Conservation (phyloP, 2,113 vertebrate genomes). For the Malurus elegans region DNA sequence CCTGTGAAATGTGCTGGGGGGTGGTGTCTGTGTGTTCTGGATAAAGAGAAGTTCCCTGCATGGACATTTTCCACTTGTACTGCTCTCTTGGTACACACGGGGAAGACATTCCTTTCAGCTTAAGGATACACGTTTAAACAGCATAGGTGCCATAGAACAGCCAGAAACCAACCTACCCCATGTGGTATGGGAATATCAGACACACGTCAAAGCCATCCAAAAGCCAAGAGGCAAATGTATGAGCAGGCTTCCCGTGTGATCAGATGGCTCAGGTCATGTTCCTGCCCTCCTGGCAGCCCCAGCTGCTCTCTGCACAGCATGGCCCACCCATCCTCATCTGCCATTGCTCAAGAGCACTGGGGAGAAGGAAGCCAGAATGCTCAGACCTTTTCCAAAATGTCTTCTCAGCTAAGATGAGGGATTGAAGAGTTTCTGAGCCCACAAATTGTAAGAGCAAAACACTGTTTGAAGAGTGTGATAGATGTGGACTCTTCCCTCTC, state of each 20-base stretch:
- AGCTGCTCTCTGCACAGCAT: not conserved
- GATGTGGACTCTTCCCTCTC: not conserved
- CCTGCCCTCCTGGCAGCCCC: not conserved
- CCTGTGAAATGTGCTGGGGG: not conserved
- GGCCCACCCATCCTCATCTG: not conserved
- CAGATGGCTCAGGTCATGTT: not conserved
- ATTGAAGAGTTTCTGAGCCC: not conserved
- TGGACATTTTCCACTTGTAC: accelerated
- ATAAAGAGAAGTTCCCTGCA: not conserved
- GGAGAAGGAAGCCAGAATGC: not conserved
- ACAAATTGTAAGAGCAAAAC: not conserved
- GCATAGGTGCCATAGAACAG: not conserved
- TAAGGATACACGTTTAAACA: not conserved
- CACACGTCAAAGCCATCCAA: not conserved
- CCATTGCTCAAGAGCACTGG: not conserved
- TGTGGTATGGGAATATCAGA: not conserved
- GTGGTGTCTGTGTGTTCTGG: not conserved
- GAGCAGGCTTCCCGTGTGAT: not conserved
- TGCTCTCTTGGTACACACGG: not conserved
- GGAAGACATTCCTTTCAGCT: not conserved
- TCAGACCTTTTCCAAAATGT: not conserved
- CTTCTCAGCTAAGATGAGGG: not conserved
- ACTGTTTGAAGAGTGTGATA: not conserved
- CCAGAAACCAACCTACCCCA: not conserved
- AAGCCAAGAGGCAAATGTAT: not conserved